Conservation (phyloP, 2,888 invertebrate genomes). For the Diadromus collaris region DNA sequence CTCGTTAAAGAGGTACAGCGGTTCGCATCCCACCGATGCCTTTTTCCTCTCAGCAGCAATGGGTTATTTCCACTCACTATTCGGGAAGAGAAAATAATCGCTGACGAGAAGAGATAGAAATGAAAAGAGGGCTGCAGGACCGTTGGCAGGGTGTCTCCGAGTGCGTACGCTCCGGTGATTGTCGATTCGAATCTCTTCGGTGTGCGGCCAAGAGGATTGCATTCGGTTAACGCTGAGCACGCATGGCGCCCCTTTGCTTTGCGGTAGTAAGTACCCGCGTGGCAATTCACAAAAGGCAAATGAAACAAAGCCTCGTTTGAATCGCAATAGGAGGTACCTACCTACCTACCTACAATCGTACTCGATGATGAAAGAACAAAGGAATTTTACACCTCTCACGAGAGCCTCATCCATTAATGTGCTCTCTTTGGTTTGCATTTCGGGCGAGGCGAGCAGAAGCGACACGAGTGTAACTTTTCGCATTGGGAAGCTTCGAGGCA, state of each 20-base stretch:
- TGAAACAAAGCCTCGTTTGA: constrained; percentile 24
- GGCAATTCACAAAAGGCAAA: constrained; percentile 27
- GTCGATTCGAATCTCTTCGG: constrained; percentile 31
- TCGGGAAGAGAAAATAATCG: constrained; percentile 32
- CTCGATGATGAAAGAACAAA: constrained; percentile 33
- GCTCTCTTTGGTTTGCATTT: not conserved
- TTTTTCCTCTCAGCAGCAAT: constrained; percentile 14
- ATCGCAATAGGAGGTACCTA: constrained; percentile 15
- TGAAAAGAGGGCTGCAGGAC: constrained; percentile 9
- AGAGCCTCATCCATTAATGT: constrained; percentile 18
- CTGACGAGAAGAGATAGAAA: constrained; percentile 51
- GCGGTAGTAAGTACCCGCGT: constrained; percentile 31
- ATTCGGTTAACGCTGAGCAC: constrained; percentile 42
- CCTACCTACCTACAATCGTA: too few relatives aligned
- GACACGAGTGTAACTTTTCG: constrained; percentile 8
- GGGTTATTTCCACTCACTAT: not conserved
- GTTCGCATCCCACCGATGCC: constrained; percentile 45
- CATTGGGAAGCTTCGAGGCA: not conserved
- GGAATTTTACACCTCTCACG: constrained; percentile 34
- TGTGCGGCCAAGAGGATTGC: constrained; percentile 37
- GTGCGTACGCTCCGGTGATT: constrained; percentile 32
- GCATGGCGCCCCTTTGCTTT: constrained; percentile 21
- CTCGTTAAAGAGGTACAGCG: constrained; percentile 51
- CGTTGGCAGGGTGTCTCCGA: constrained; percentile 46
- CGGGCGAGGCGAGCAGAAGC: not conserved